Base-by-base conservation (phyloP, 2,113 vertebrate genomes). In the Macrotus californicus region DNA sequence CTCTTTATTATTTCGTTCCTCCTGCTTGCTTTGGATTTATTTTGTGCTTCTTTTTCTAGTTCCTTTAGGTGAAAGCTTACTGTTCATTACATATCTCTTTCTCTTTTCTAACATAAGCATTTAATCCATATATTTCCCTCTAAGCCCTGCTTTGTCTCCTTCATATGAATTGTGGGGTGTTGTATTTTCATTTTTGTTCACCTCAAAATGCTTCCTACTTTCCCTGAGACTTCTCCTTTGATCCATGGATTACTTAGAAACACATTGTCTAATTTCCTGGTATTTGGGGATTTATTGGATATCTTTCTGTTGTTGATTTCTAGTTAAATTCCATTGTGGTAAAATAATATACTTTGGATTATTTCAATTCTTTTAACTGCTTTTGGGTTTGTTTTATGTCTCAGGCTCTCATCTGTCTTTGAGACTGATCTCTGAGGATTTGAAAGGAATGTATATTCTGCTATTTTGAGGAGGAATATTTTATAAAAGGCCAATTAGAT, bases 151-250 rank as follows among this genome's bases (percentile, higher is more conserved):
- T 87, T 92, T 66, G 66, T 54, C 29, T 64, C n/a, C 21, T 93
- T 87, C 56, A 31, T 3, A 75, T 3, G 3, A 91, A 87, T 26
- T 43, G 75, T 64, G 24, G 31, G 52, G 87, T 43, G 36, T 18
- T 80, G 7, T 67, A 43, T 82, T 94, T 95, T 87, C 70, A 91
- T 61, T 83, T 89, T 79, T 64, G 26, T 87, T 92, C 61, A 56
- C 36, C 34, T 89, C 31, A 89, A 93, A 93, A 90, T 61, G 92
- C 34, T 79, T 76, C 87, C 59, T 75, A 66, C 24, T 84, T 89
- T 83, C 48, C 52, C 79, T 81, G 43, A 70, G 22, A 86, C 77
- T 72, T 89, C 54, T 43, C 94, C 41, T 94, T 66, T 91, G 67
- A 85, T 48, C 72, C 22, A 79, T 31, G 43, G 64, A 50, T 87